Evolutionary conservation across 1,140 invertebrate genomes (phyloP).

Genomic region (Eriocheir sinensis): DNA sequence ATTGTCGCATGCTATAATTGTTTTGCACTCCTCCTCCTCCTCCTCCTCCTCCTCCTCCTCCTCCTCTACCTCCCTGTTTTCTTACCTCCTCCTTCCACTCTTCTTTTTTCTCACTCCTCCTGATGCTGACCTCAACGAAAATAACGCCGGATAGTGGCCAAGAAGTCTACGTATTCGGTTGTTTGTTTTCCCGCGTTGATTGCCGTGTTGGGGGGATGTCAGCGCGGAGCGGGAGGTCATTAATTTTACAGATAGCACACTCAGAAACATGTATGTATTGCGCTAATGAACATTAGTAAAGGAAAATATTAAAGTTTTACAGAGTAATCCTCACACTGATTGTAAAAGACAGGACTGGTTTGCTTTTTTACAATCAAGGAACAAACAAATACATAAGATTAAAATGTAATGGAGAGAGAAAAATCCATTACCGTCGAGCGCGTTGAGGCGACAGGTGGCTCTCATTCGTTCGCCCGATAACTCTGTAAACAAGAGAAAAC

Average conservation of each 20-base stretch:
- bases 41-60: constrained; percentile 25
- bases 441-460: neutral
- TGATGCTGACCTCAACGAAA: neutral
- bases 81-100: neutral
- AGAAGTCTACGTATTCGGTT: neutral
- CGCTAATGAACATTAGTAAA: constrained; percentile 5
- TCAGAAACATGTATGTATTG: constrained; percentile 2
- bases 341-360: neutral
- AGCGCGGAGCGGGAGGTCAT: neutral
- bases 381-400: neutral
- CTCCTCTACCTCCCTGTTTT: neutral
- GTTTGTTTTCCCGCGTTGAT: constrained; percentile 5
- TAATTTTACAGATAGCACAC: neutral
- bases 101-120: neutral
- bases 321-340: neutral
- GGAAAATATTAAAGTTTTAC: constrained; percentile 17
- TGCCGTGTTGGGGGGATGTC: neutral
- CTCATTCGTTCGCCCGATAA: too few species aligned
- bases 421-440: neutral
- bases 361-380: neutral
- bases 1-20: too few species aligned
- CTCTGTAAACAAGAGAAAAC: too few species aligned
- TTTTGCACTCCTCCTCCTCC: neutral
- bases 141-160: neutral
- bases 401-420: neutral